Evolutionary conservation across 2,888 invertebrate genomes (phyloP).

Genomic region (Nephrotoma appendiculata): DNA sequence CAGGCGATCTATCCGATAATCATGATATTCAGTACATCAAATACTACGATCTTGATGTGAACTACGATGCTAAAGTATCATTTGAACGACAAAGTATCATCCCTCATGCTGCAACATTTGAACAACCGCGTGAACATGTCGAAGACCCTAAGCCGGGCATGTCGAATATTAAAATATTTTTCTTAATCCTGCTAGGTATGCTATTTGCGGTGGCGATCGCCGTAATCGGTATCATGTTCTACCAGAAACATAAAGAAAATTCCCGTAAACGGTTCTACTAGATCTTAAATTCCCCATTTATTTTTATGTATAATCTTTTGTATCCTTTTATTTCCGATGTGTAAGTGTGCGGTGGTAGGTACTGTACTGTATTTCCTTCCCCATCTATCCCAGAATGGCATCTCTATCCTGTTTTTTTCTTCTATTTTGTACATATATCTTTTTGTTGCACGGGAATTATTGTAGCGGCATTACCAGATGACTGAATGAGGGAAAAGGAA

Average conservation of each 20-base stretch:
- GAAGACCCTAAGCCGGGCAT: slow-evolving; percentile 82
- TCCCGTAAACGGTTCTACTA: slow-evolving; percentile 64
- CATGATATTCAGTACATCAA: slow-evolving; percentile 89
- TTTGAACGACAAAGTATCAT: slow-evolving; percentile 65
- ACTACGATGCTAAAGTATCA: slow-evolving; percentile 5
- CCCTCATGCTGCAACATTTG: slow-evolving; percentile 79
- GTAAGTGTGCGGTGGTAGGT: not conserved
- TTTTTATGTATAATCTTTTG: not conserved
- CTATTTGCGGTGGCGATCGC: slow-evolving; percentile 69
- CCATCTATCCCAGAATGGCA: not conserved
- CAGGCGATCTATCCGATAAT: slow-evolving; percentile 92
- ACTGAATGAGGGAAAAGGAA: not conserved
- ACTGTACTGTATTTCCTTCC: not conserved
- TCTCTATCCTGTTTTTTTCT: not conserved
- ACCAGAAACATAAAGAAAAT: slow-evolving; percentile 82
- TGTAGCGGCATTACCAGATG: not conserved
- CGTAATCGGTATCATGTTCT: slow-evolving; percentile 81
- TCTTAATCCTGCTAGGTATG: slow-evolving; percentile 71
- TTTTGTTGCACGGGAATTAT: not conserved
- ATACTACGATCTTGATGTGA: slow-evolving; percentile 72
- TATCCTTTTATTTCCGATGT: not conserved
- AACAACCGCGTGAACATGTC: slow-evolving; percentile 79
- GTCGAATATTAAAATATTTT: slow-evolving; percentile 82
- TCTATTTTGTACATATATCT: not conserved
- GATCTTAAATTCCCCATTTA: slow-evolving; percentile 1